These are phyloP conservation scores for Paraescarpia echinospica DNA, from an alignment of 1,140 invertebrate genomes.

Conservation along the genomic window DNA sequence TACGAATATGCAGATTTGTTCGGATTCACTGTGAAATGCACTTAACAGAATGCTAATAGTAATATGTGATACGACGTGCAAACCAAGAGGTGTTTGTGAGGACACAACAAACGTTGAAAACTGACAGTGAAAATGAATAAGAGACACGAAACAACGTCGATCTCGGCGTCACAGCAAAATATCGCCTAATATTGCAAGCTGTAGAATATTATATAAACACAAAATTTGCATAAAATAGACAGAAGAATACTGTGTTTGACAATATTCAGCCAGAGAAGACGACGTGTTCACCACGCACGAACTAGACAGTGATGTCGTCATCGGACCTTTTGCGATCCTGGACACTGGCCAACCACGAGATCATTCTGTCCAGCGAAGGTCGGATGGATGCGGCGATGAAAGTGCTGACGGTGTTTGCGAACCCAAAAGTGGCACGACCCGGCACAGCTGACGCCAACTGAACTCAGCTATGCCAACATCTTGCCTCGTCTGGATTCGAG, in stretches of 20 bases:
- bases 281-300: background rate
- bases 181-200: background rate
- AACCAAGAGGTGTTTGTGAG: no score
- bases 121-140: background rate
- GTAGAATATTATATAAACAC: background rate
- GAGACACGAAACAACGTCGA: background rate
- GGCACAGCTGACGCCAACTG: slow-evolving; percentile 11
- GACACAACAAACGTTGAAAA: background rate
- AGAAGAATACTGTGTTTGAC: background rate
- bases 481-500: slow-evolving; percentile 13
- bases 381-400: background rate
- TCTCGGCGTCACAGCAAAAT: background rate
- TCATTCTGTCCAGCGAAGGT: background rate
- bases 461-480: slow-evolving; percentile 20
- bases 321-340: background rate
- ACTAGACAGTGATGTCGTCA: background rate
- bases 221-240: background rate
- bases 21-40: background rate
- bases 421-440: background rate
- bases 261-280: background rate
- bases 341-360: background rate
- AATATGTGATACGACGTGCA: no score
- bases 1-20: background rate
- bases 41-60: no score
- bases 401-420: background rate